A percentile compares a stretch with the other conserved stretches of the same genome.
phyloP scores from a whole-genome alignment of 2,888 invertebrate species.

The Byasa hedistus region DNA sequence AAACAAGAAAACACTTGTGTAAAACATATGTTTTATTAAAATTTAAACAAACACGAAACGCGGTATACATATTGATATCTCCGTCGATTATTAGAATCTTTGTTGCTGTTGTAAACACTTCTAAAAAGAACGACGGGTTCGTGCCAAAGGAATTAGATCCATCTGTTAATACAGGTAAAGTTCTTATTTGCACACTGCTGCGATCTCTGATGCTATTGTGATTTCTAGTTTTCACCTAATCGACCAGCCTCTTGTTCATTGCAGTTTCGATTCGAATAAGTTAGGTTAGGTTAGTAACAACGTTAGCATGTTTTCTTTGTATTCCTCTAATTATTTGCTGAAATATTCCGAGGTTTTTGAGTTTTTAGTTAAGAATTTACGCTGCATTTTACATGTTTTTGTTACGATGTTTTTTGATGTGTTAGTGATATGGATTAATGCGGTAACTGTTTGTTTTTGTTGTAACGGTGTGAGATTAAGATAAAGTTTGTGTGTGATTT shows the following conservation, averaged over 20 bases:
- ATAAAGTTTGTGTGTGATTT: conserved; percentile 24
- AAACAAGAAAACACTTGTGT: too few species aligned
- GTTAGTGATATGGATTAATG: background rate
- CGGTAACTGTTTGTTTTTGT: background rate
- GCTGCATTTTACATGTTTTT: background rate
- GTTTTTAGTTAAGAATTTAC: background rate
- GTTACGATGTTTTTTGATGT: background rate
- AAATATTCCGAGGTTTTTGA: background rate
- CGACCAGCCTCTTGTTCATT: conserved; percentile 30
- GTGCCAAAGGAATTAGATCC: conserved; percentile 41
- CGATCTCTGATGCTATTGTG: conserved; percentile 31
- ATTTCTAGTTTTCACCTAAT: conserved; percentile 44
- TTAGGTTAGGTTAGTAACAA: conserved; percentile 31
- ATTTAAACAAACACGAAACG: background rate
- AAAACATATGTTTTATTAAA: background rate
- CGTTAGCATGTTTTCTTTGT: background rate
- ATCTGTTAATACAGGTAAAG: conserved; percentile 24
- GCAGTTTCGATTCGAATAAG: conserved; percentile 24
- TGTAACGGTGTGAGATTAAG: background rate
- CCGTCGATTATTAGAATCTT: background rate
- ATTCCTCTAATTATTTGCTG: background rate
- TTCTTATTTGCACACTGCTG: conserved; percentile 2
- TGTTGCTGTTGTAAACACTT: conserved; percentile 1
- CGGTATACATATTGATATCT: background rate
- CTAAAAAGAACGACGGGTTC: conserved; percentile 32